phyloP scores from a whole-genome alignment of 1,140 invertebrate genomes.

The Heliconius nattereri region DNA sequence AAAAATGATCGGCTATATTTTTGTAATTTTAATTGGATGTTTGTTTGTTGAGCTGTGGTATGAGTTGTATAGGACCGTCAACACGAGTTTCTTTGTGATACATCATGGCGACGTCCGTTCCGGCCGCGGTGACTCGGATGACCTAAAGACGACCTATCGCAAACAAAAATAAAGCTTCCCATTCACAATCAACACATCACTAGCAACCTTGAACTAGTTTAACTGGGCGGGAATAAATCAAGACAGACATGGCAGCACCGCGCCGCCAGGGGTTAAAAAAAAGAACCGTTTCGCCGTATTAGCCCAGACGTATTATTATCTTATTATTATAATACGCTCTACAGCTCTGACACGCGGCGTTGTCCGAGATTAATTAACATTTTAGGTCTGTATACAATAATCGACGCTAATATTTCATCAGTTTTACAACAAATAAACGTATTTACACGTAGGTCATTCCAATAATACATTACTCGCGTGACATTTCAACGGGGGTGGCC shows the following conservation, averaged over 20 bases:
- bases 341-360: conserved; percentile 39
- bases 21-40: conserved; percentile 48
- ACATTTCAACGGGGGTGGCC: conserved; percentile 5
- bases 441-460: not conserved
- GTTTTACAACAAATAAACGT: conserved; percentile 11
- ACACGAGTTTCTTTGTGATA: conserved; percentile 53
- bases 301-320: conserved; percentile 77
- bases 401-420: not conserved
- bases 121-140: conserved; percentile 61
- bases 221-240: conserved; percentile 67
- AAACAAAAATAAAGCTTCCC: conserved; percentile 71
- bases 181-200: conserved; percentile 64
- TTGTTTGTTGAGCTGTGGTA: conserved; percentile 15
- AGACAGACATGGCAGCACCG: conserved; percentile 70
- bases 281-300: conserved; percentile 60
- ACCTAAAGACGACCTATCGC: conserved; percentile 73
- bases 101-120: conserved; percentile 54
- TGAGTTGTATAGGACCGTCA: conserved; percentile 24
- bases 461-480: conserved; percentile 3
- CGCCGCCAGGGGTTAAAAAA: conserved; percentile 56
- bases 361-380: conserved; percentile 24
- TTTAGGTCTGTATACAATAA: conserved; percentile 20
- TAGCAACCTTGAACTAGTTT: conserved; percentile 77
- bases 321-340: conserved; percentile 69
- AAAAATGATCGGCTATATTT: conserved; percentile 52